phyloP scores from a whole-genome alignment of 2,797 vertebrate species.

The Varecia variegata region DNA sequence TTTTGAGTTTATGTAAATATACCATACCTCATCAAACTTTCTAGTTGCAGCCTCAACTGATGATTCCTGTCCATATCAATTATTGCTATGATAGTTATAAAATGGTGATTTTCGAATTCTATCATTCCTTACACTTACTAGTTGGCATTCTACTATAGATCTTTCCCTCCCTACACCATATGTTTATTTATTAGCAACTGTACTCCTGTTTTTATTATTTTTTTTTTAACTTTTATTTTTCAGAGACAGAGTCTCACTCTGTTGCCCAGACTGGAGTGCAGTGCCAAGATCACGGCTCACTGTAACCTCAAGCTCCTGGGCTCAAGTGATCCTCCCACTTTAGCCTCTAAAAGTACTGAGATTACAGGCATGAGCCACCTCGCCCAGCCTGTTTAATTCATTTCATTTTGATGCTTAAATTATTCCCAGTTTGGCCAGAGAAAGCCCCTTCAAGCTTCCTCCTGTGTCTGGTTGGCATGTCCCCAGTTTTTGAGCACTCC shows the following conservation, averaged over 20 bases:
- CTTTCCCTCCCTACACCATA: not conserved
- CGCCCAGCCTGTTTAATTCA: not conserved
- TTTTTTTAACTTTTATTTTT: too few species aligned
- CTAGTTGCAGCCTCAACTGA: not conserved
- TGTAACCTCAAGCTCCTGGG: too few species aligned
- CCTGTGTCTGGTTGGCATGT: not conserved
- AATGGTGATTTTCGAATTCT: not conserved
- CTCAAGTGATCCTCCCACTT: too few species aligned
- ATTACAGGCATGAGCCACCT: too few species aligned
- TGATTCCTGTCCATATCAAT: not conserved
- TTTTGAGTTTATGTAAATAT: not conserved
- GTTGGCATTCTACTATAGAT: not conserved
- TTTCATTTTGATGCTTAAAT: not conserved
- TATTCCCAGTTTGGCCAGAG: not conserved
- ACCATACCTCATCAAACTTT: not conserved
- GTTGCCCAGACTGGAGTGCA: too few species aligned
- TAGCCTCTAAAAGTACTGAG: too few species aligned
- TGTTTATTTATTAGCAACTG: not conserved
- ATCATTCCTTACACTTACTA: not conserved
- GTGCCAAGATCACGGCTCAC: too few species aligned
- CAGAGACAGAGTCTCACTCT: too few species aligned
- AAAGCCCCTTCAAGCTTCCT: not conserved
- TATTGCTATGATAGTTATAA: not conserved
- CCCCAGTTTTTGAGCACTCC: not conserved
- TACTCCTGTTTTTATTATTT: not conserved